Evolutionary conservation across 2,888 invertebrate species (phyloP), one percentile per base, ranked within the genome.

Genomic region (Cephus rjabovi): DNA sequence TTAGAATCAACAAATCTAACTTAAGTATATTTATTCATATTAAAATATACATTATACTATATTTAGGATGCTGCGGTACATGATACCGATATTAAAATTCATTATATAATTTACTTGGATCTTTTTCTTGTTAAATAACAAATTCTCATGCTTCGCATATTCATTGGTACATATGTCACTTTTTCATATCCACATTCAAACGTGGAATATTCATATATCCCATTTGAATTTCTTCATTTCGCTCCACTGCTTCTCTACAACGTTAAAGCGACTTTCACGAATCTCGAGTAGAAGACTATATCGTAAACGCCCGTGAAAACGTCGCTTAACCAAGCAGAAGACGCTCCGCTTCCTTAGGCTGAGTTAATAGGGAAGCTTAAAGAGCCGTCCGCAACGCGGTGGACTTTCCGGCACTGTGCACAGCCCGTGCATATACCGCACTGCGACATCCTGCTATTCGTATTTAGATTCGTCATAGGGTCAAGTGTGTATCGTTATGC

Each of bases 401-500:
- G 56, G 56, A 56, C 56, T 56, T 56, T 56, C 56, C 56, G 56
- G 56, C 56, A 56, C 56, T 23, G 56, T 56, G 56, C 23, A 56
- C 56, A 23, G 56, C 2, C 56, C 56, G 71, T 33, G 73, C 75
- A 83, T 81, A 83, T 86, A 86, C 86, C 86, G 87, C 86, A 86
- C 78, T 86, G 86, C 86, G 86, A 87, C 87, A 86, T 83, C 85
- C 83, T 78, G 79, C 77, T 77, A 83, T 82, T 79, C 77, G 73
- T 73, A 73, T 73, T 37, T 23, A 23, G 56, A 56, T 15, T 56
- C 56, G 56, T 56, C 56, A 56, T 56, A 56, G 56, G 56, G 56
- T 56, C 56, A 56, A 56, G 56, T 56, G 56, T 23, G 23, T 56
- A 56, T 56, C 23, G 56, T 56, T 23, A 56, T 56, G 56, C 56